These are phyloP conservation scores for Meriones psammophilus DNA, from an alignment of 2,797 vertebrate species.

Conservation along the genomic window DNA sequence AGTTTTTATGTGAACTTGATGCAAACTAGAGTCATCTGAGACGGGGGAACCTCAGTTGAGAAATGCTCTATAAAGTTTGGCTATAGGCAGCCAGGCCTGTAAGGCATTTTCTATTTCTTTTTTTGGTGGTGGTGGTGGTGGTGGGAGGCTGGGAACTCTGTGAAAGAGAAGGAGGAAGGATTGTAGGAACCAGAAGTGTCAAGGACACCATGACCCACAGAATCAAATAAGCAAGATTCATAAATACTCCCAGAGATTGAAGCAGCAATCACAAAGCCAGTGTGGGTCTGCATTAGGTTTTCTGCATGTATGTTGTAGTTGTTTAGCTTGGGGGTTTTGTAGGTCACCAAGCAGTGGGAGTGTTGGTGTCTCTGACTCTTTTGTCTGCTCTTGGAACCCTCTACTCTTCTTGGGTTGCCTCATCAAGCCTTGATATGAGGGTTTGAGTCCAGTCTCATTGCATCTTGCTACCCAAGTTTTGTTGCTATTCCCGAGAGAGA, in stretches of 20 bases:
- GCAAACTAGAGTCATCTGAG: not conserved
- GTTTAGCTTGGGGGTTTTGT: not conserved
- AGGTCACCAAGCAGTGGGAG: not conserved
- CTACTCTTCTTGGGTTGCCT: not conserved
- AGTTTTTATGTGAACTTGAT: not conserved
- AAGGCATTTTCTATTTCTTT: not conserved
- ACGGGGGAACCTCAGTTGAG: not conserved
- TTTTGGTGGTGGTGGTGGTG: no score
- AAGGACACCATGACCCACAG: not conserved
- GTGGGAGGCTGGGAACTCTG: not conserved
- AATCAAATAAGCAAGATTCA: not conserved
- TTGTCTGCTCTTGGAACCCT: not conserved
- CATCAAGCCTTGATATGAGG: not conserved
- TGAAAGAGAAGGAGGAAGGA: not conserved
- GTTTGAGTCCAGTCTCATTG: not conserved
- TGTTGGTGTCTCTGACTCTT: not conserved
- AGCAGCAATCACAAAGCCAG: not conserved
- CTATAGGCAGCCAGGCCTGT: not conserved
- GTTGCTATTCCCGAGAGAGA: not conserved
- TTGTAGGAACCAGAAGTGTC: not conserved
- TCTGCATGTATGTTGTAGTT: not conserved
- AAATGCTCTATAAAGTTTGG: not conserved
- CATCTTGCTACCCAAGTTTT: not conserved
- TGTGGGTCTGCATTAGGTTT: not conserved
- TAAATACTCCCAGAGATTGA: not conserved